Conservation (phyloP, 2,113 vertebrate species). For the Labrus mixtus region DNA sequence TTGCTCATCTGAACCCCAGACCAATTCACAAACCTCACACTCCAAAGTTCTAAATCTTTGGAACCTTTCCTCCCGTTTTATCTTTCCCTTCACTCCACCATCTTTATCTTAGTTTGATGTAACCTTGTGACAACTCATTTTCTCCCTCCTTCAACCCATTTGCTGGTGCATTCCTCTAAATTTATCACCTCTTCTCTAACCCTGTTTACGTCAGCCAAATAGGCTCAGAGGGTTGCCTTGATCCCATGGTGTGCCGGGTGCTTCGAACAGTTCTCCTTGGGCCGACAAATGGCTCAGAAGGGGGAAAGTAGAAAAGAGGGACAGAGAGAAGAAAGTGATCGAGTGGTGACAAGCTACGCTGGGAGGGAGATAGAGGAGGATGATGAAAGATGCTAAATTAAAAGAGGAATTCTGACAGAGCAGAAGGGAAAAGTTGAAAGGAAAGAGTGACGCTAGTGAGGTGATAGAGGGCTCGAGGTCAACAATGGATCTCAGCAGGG, state of each 20-base stretch:
- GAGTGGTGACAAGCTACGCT: conserved; percentile 32
- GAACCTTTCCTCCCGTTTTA: background rate
- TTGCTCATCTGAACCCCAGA: conserved; percentile 5
- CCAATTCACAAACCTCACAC: conserved; percentile 13
- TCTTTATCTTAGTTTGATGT: conserved; percentile 19
- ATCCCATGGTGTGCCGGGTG: conserved; percentile 18
- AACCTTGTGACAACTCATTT: conserved; percentile 8
- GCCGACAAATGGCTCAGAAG: conserved; percentile 14
- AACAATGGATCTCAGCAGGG: conserved; percentile 12
- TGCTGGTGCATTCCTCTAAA: background rate
- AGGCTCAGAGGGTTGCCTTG: conserved; percentile 8
- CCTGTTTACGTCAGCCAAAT: background rate
- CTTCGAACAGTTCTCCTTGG: background rate
- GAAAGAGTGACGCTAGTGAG: background rate
- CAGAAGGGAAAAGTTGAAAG: conserved; percentile 17
- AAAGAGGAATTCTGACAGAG: conserved; percentile 24
- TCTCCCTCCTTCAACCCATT: background rate
- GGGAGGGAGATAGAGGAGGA: conserved; percentile 15
- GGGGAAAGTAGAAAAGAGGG: background rate
- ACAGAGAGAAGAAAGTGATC: conserved; percentile 19
- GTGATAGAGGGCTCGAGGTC: background rate
- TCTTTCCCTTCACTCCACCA: background rate
- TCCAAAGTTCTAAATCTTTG: conserved; percentile 15
- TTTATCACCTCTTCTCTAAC: conserved; percentile 1
- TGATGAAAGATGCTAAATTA: conserved; percentile 47